Evolutionary conservation across 2,113 vertebrate species (phyloP), one percentile per base, ranked within the genome.

Genomic region (Gnathonemus longibarbis): DNA sequence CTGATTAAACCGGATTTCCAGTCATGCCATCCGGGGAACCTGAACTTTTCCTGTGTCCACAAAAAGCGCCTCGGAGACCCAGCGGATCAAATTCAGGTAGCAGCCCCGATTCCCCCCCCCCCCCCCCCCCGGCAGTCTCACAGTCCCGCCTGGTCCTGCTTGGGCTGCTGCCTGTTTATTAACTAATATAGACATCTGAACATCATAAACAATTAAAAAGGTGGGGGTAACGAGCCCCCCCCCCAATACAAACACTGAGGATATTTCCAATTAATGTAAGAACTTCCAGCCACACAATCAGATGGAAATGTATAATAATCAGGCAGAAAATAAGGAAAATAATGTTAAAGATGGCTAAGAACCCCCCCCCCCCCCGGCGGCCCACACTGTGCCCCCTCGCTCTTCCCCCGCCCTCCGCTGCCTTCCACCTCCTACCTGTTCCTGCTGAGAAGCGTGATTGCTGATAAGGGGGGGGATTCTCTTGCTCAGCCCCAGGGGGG

Each of bases 191-290:
- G 94, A 94, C 94, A 94, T 89, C 93, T 94, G 93, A 94, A 95
- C 94, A 94, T 92, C 90, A 89, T 94, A 93, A 92, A 94, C 94
- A 92, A 95, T 95, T 94, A 93, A 35, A 35, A 58, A 48, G 88
- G 52, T 42, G 87, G 15, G 27, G 85, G 21, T 46, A 87, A 58
- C 42, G 42, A 94, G 91, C 0, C 39, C 92, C 39, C 92, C 92
- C 92, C 21, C 21, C 35, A 10, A 10, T 93, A 94, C 93, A 94
- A 93, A 95, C 92, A 94, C 91, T 74, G 83, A 8, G 77, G 27
- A 90, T 90, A 92, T 88, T 91, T 89, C 90, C 94, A 93, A 94
- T 94, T 95, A 92, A 94, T 94, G 95, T 94, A 95, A 94, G 94
- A 94, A 93, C 94, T 94, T 94, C 91, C 80, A 91, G 91, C 89